Base-by-base conservation (phyloP, 2,888 invertebrate genomes). In the Epinotia nisella region DNA sequence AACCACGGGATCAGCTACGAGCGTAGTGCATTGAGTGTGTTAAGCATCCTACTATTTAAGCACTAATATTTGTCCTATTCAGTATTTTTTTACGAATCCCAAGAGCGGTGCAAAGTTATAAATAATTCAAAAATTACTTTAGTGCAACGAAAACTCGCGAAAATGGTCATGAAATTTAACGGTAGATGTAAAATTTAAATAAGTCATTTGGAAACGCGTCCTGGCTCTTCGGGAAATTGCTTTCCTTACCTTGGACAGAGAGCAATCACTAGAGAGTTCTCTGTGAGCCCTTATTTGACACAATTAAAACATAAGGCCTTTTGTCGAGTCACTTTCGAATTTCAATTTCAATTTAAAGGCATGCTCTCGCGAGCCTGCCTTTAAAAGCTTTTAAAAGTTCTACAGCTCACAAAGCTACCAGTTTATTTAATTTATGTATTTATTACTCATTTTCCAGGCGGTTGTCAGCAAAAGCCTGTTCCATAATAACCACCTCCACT, bases 401-500 rank as follows among this genome's bases (percentile, higher is more conserved):
- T n/a, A n/a, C n/a, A n/a, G n/a, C n/a, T n/a, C n/a, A n/a, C n/a
- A n/a, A n/a, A n/a, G n/a, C n/a, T n/a, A n/a, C n/a, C n/a, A n/a
- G n/a, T n/a, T n/a, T n/a, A n/a, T n/a, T n/a, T n/a, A n/a, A n/a
- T n/a, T n/a, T n/a, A n/a, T n/a, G n/a, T n/a, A n/a, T n/a, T n/a
- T n/a, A 41, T 10, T 55, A 19, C 53, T 58, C 71, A 60, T 74
- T 17, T 77, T 78, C 3, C 83, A 94, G 93, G 77, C 92, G 39
- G 92, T 92, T 49, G 92, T 90, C 91, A 96, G 85, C 90, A 99
- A 99, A 90, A 99, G 99, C 0, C 94, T 99, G 82, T 99, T 98
- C 90, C 99, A 96, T 92, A 99, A 99, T 81, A 97, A 98, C 88
- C 98, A 99, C 94, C 94, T 99, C 51, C 97, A 98, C 83, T 98